Percentiles rank a stretch among this genome's conserved stretches.
phyloP scores from a whole-genome alignment of 2,113 vertebrate genomes.

The Romanogobio albipinnatus region DNA sequence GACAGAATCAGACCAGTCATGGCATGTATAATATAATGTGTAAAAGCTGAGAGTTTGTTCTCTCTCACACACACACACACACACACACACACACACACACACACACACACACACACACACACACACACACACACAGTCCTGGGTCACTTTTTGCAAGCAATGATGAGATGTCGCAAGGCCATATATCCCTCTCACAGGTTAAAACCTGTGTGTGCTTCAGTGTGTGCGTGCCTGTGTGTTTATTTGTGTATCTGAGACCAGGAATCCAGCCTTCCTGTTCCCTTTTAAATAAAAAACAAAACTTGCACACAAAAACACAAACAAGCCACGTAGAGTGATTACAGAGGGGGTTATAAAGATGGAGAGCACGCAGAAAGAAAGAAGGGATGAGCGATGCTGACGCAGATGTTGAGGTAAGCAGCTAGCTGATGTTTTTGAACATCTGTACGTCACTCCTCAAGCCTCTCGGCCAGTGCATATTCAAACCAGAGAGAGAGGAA shows the following conservation, averaged over 20 bases:
- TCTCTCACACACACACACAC: no score
- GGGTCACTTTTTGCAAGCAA: neutral
- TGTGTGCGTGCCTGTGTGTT: neutral
- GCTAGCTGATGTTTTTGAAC: conserved; percentile 8
- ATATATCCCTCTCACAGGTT: neutral
- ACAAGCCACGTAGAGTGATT: neutral
- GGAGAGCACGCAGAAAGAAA: neutral
- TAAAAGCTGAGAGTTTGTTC: neutral
- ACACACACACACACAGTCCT: neutral
- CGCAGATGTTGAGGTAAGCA: conserved; percentile 22
- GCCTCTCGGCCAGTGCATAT: conserved; percentile 5
- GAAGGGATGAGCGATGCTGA: conserved; percentile 1
- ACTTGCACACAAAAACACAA: neutral
- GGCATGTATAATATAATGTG: neutral
- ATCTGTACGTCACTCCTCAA: conserved; percentile 1
- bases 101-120: no score
- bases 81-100: no score
- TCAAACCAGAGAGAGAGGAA: neutral
- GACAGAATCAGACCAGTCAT: neutral
- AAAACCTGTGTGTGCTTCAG: neutral
- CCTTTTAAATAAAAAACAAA: conserved; percentile 1
- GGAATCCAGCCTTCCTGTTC: neutral
- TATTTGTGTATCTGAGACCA: neutral
- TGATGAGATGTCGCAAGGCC: neutral
- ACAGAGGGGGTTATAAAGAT: neutral